phyloP scores from a whole-genome alignment of 2,888 invertebrate species.

The Neuroscelio doddi region DNA sequence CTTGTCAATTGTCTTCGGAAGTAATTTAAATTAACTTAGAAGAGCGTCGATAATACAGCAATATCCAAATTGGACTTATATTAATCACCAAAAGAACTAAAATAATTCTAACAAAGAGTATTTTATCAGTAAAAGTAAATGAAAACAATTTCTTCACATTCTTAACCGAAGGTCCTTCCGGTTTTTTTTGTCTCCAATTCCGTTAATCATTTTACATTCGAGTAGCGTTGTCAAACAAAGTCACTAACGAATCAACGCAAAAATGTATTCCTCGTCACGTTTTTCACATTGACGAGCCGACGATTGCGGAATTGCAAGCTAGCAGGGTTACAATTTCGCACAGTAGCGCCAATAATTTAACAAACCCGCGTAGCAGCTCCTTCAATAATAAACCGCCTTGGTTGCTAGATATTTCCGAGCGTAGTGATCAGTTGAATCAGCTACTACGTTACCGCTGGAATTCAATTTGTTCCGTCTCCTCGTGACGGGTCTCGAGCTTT shows the following conservation, averaged over 20 bases:
- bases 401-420: slow-evolving; percentile 27
- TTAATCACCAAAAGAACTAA: no score
- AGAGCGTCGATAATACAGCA: not conserved
- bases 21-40: not conserved
- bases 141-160: no score
- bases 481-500: slow-evolving; percentile 43
- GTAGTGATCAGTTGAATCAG: slow-evolving; percentile 57
- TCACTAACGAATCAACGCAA: not conserved
- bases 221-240: no score
- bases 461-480: slow-evolving; percentile 59
- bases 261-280: not conserved
- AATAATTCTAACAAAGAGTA: no score
- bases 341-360: slow-evolving; percentile 51
- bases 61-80: no score
- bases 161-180: no score
- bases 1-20: not conserved
- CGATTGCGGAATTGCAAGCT: not conserved
- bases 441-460: slow-evolving; percentile 55
- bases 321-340: not conserved
- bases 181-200: no score
- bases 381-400: slow-evolving; percentile 14
- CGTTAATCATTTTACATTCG: no score
- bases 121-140: no score
- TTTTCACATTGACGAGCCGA: not conserved
- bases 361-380: slow-evolving; percentile 37